Evolutionary conservation across 35 echinoderm and acorn worm species (phyloP).

Genomic region (Eucidaris tribuloides): DNA sequence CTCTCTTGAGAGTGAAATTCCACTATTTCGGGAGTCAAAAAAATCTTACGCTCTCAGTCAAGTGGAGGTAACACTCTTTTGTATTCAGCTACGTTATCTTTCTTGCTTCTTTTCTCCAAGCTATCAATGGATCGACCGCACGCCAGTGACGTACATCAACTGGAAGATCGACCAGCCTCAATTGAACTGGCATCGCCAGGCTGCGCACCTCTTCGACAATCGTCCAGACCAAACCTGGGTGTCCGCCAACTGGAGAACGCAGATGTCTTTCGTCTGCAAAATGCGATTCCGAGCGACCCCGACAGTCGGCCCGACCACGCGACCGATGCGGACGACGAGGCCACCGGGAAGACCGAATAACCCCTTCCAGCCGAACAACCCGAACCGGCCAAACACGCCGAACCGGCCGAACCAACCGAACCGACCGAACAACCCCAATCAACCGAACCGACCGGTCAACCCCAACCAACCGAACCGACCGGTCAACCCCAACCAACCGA

Average conservation of each 20-base stretch:
- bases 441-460: neutral
- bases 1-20: too few species aligned
- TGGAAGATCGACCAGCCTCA: constrained; percentile 11
- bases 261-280: constrained; percentile 6
- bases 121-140: constrained; percentile 1
- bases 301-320: neutral
- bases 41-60: too few species aligned
- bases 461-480: neutral
- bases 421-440: neutral
- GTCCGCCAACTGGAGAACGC: neutral
- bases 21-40: too few species aligned
- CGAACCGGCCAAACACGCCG: neutral
- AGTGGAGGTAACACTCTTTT: too few species aligned
- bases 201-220: neutral
- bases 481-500: neutral
- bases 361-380: neutral
- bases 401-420: neutral
- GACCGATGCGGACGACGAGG: neutral
- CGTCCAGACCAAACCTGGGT: constrained; percentile 6
- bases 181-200: constrained; percentile 12
- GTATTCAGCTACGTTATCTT: too few species aligned
- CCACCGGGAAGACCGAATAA: neutral
- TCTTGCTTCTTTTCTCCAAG: neutral
- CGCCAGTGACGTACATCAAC: constrained; percentile 9
- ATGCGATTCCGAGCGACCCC: neutral